A percentile compares a stretch with the other conserved stretches of the same genome.
These are phyloP conservation scores for Laspeyria flexula DNA, from an alignment of 2,888 invertebrate species.

Conservation along the genomic window DNA sequence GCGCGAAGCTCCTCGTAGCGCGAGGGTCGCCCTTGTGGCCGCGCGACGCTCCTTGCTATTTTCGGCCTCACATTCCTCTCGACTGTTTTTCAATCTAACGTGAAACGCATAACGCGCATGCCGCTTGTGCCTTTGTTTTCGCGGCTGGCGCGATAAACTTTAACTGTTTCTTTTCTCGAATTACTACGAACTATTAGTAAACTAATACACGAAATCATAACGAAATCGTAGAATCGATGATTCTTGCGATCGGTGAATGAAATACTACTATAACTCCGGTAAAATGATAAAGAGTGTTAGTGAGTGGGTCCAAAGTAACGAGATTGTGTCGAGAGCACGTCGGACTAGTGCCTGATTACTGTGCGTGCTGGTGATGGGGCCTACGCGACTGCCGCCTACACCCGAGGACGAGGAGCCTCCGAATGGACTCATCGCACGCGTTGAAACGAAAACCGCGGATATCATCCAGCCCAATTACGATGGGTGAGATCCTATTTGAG, in stretches of 20 bases:
- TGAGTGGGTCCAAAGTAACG: conserved; percentile 57
- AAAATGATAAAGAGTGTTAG: conserved; percentile 62
- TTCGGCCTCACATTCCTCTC: conserved; percentile 83
- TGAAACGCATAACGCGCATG: conserved; percentile 80
- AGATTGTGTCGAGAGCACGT: conserved; percentile 54
- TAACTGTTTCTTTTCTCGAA: conserved; percentile 52
- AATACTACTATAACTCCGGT: conserved; percentile 41
- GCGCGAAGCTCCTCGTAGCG: conserved; percentile 57
- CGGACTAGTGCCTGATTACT: conserved; percentile 69
- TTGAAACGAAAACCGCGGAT: conserved; percentile 62
- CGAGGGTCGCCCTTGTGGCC: conserved; percentile 81
- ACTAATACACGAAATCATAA: conserved; percentile 48
- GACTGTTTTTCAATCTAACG: conserved; percentile 85
- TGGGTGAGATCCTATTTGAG: conserved; percentile 57
- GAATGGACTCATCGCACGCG: conserved; percentile 49
- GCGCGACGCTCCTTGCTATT: conserved; percentile 83
- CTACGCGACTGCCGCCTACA: conserved; percentile 74
- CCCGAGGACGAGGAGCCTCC: conserved; percentile 75
- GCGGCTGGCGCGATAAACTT: conserved; percentile 56
- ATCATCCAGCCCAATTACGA: conserved; percentile 54
- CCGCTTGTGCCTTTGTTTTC: conserved; percentile 79
- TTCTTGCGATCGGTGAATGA: conserved; percentile 43
- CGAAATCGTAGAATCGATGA: conserved; percentile 27
- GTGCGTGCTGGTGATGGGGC: conserved; percentile 70
- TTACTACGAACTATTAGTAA: conserved; percentile 48